Evolutionary conservation across 2,888 invertebrate species (phyloP).

Genomic region (Pilophorus perplexus): DNA sequence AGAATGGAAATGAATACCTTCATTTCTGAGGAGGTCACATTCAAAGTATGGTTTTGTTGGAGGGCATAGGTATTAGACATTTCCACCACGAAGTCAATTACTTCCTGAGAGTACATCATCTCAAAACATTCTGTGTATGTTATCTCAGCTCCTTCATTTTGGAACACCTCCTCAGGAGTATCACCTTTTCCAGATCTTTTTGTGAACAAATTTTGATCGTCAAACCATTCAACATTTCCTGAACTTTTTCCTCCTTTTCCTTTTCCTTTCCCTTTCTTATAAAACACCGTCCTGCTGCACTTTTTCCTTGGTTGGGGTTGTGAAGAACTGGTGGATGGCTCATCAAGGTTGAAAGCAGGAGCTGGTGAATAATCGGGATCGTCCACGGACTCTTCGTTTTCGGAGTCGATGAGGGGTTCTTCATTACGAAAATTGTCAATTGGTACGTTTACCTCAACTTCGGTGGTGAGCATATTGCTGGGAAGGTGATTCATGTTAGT

Average conservation of each 20-base stretch:
- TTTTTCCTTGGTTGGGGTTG: background rate
- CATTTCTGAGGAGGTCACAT: slow-evolving; percentile 15
- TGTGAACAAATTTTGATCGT: background rate
- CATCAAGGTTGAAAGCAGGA: background rate
- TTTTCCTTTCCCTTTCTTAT: background rate
- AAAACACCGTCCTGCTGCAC: background rate
- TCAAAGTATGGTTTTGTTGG: slow-evolving; percentile 25
- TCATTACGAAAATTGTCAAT: background rate
- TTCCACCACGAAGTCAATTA: slow-evolving; percentile 13
- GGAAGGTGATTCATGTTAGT: slow-evolving; percentile 35
- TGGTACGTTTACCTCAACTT: slow-evolving; percentile 37
- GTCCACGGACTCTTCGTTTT: background rate
- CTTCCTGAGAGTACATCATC: slow-evolving; percentile 26
- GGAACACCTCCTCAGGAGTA: background rate
- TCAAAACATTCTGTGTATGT: slow-evolving; percentile 36
- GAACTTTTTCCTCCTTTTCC: background rate
- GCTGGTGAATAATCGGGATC: background rate
- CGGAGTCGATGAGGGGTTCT: background rate
- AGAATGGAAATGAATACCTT: slow-evolving; percentile 35
- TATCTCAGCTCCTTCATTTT: background rate
- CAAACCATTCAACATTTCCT: background rate
- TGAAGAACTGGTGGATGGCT: background rate
- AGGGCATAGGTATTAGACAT: slow-evolving; percentile 30
- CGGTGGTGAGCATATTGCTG: slow-evolving; percentile 7
- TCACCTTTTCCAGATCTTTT: too few relatives aligned